phyloP scores from a whole-genome alignment of 2,113 vertebrate species.

The Catharus bicknelli region DNA sequence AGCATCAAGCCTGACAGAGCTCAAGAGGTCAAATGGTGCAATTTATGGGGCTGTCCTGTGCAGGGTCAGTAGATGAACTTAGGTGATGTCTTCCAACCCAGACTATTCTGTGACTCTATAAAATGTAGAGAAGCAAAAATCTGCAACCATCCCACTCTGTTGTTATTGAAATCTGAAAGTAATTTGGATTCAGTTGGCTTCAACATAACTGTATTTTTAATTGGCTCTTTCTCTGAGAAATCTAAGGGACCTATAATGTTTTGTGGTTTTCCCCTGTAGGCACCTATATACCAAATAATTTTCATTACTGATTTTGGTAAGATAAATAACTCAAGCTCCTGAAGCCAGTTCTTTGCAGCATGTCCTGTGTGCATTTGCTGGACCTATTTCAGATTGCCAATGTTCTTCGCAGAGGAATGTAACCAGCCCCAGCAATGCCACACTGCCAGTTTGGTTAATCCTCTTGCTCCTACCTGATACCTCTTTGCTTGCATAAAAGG shows the following conservation, averaged over 20 bases:
- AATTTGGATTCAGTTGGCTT: background rate
- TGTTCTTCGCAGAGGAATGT: background rate
- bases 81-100: background rate
- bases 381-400: background rate
- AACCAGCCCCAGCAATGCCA: background rate
- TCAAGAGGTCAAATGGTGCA: background rate
- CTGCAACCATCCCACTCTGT: background rate
- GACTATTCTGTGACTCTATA: background rate
- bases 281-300: background rate
- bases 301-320: background rate
- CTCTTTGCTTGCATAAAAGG: fast-evolving
- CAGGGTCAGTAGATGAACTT: background rate
- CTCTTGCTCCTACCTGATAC: background rate
- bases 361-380: background rate
- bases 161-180: background rate
- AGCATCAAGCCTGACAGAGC: background rate
- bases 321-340: background rate
- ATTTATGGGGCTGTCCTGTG: background rate
- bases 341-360: background rate
- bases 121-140: background rate
- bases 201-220: background rate
- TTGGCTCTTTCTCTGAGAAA: background rate
- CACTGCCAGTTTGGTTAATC: background rate
- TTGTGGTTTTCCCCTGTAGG: background rate
- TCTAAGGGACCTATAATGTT: background rate